Percentiles rank a stretch among this genome's conserved stretches.
phyloP scores from a whole-genome alignment of 2,797 vertebrate species.

The Rhincodon typus region DNA sequence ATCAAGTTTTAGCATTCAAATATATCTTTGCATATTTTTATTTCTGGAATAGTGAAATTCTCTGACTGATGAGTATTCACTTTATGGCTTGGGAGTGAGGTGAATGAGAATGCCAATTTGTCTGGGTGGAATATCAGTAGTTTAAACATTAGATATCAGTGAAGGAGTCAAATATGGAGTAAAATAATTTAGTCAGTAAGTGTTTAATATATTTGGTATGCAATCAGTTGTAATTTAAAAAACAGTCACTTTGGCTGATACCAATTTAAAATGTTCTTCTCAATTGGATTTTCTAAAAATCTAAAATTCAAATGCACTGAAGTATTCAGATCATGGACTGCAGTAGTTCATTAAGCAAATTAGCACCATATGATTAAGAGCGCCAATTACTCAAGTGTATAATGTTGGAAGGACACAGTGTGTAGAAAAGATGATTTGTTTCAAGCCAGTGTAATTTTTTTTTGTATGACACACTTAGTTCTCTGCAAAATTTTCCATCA shows the following conservation, averaged over 20 bases:
- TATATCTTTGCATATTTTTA: neutral
- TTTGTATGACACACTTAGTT: neutral
- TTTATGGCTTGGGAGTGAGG: neutral
- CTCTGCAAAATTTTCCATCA: neutral
- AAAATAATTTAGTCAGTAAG: neutral
- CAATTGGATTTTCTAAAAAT: neutral
- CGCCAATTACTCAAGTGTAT: neutral
- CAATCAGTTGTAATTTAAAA: neutral
- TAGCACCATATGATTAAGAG: neutral
- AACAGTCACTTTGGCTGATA: neutral
- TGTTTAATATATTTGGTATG: neutral
- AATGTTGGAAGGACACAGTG: neutral
- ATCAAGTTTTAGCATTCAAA: neutral
- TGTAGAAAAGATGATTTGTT: neutral
- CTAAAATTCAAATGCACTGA: neutral
- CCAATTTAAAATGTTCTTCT: neutral
- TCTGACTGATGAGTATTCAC: neutral
- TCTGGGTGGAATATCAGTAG: neutral
- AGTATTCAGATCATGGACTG: neutral
- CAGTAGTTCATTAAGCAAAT: neutral
- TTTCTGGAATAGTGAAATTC: neutral
- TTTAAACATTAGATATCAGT: neutral
- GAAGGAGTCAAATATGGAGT: neutral
- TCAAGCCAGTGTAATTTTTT: neutral
- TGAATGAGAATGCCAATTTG: neutral